Evolutionary conservation across 1,140 invertebrate species (phyloP), one percentile per base, ranked within the genome.

Genomic region (Calephelis virginiensis): DNA sequence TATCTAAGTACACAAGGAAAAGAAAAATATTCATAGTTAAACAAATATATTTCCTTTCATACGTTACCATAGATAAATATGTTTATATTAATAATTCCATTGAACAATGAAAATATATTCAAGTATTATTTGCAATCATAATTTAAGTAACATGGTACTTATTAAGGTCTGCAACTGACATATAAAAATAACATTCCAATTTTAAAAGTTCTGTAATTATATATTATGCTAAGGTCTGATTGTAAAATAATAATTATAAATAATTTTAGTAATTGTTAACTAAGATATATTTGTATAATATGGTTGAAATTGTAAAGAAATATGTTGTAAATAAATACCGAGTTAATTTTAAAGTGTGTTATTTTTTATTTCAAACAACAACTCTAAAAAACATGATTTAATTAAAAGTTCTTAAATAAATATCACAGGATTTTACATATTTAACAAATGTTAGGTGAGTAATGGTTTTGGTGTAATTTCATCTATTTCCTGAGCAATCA

Each of bases 241-340:
- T 90, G 88, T 90, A 90, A 82, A 83, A 85, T 90, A 90, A 88
- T 85, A 79, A 83, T 78, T 82, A 82, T 67, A 72, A 67, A 56
- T 68, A 68, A 65, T 79, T 81, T 68, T 86, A 85, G 85, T 81
- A 76, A 68, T 86, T 84, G 86, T 90, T 90, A 89, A 85, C 84
- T 89, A 86, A 89, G 86, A 85, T 83, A 88, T 88, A 86, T 86
- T 89, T 90, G 86, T 90, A 90, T 88, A 84, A 88, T 82, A 90
- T 90, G 88, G 86, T 90, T 91, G 83, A 91, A 80, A 83, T 81
- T 91, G 86, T 89, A 89, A 87, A 89, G 86, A 89, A 83, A 83
- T 89, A 89, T 79, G 85, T 89, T 91, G 86, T 91, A 89, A 89
- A 91, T 91, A 89, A 89, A 87, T 82, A 80, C 83, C 81, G 83